Evolutionary conservation across 2,888 invertebrate genomes (phyloP), one percentile per base, ranked within the genome.

Genomic region (Spodoptera exigua): DNA sequence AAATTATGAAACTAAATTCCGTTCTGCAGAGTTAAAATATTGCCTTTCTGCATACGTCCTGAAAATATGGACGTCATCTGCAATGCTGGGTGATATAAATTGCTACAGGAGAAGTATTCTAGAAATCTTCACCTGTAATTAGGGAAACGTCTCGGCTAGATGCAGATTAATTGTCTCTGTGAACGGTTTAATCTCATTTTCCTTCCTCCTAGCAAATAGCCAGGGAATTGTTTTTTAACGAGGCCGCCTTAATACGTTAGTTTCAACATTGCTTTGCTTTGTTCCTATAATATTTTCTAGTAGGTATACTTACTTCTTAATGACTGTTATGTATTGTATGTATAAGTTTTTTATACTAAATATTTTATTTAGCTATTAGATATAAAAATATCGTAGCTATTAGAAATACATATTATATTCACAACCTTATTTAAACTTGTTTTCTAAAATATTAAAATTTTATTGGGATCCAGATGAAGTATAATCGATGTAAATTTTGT

Each of bases 1-100:
- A 82, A 84, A 85, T 85, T 85, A 82, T 76, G 72, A 77, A 81
- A 81, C 78, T 74, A 75, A 76, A 82, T 82, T 82, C 82, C 76
- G 65, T 58, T 55, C 46, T 55, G 61, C 60, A 46, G 59, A 65
- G 69, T 74, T 79, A 70, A 84, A 80, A 83, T 82, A 83, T 82
- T 63, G 65, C 79, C 61, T 76, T 79, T 80, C 77, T 81, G 78
- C 80, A 81, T 83, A 77, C 78, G 74, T 68, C 53, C 58, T 80
- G 76, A 83, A n/a, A 80, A 80, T 84, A 83, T 85, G 72, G 62
- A 64, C 71, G 77, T 74, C 79, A 79, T 81, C 73, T 81, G 70
- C 76, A 77, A 79, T 72, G 77, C 77, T 75, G 63, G 68, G 59
- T 58, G 63, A 63, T 75, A 77, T 74, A 75, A 80, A 83, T 83